Evolutionary conservation across 2,113 vertebrate genomes (phyloP), one percentile per base, ranked within the genome.

Genomic region (Anguilla rostrata): DNA sequence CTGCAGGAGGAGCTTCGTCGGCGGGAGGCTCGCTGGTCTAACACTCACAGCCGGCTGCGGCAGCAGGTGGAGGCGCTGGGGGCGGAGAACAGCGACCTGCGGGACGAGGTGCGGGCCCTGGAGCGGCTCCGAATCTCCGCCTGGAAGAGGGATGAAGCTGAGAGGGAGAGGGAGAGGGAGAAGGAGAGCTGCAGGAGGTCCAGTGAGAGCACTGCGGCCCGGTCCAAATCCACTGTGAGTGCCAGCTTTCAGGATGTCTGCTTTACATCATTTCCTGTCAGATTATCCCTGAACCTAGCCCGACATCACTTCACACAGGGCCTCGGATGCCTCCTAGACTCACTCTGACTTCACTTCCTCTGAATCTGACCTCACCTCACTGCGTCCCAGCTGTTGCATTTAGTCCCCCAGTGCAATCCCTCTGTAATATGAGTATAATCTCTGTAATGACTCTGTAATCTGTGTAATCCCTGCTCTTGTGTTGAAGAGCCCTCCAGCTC

Each of bases 1-100:
- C 91, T 98, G 91, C 98, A 97, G 92, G 98, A 99, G 91, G 98
- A 99, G 91, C 84, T 98, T 89, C 97, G 94, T 93, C 94, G 93
- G 86, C 97, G 94, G 88, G 98, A 99, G 89, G 90, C 94, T 88
- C 98, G 98, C 91, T 99, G 98, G 98, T 94, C 95, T 79, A 96
- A 94, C 66, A 95, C 96, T 0, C 96, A 97, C 3, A 89, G 91
- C 16, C 96, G 98, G 14, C 95, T 97, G 75, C 93, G 95, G 87
- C 96, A 98, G 87, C 98, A 99, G 93, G 94, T 97, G 82, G 96
- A 98, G 85, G 86, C 94, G 89, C 94, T 99, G 85, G 92, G 88
- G 40, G 93, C 94, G 75, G 98, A 99, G 89, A 99, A 98, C 86
- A 39, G 81, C 5, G 94, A 97, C 29, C 96, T 99, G 0, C 92